These are phyloP conservation scores for Catostomus latipinnis DNA, from an alignment of 2,797 vertebrate species.

Conservation along the genomic window DNA sequence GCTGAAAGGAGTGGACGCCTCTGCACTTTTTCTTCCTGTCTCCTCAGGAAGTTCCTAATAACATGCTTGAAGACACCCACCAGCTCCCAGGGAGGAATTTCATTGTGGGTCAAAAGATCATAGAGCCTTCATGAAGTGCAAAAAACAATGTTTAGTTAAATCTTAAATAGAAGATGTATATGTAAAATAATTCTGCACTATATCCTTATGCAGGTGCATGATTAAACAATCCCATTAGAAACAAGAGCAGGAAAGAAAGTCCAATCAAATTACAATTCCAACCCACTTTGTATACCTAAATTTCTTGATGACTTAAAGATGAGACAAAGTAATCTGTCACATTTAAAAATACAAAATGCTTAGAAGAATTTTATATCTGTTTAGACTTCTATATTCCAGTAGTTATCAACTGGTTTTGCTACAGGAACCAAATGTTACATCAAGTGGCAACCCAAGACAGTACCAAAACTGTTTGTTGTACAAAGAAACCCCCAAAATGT, in stretches of 20 bases:
- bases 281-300: too few relatives aligned
- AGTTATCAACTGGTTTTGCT: too few relatives aligned
- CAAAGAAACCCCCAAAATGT: too few relatives aligned
- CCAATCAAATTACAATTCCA: neutral
- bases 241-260: neutral
- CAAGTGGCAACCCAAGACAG: too few relatives aligned
- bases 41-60: conserved; percentile 84
- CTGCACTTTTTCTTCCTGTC: conserved; percentile 69
- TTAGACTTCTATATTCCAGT: too few relatives aligned
- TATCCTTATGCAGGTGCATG: neutral
- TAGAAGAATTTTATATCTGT: too few relatives aligned
- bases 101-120: conserved; percentile 87
- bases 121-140: conserved; percentile 80
- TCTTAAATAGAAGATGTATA: neutral
- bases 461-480: too few relatives aligned
- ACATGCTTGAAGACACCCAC: conserved; percentile 91
- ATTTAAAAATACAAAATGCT: too few relatives aligned
- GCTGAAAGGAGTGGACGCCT: conserved; percentile 54
- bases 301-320: too few relatives aligned
- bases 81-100: conserved; percentile 89
- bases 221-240: neutral
- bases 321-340: too few relatives aligned
- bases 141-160: too few relatives aligned
- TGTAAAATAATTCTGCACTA: neutral
- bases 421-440: too few relatives aligned